Base-by-base conservation (phyloP, 2,888 invertebrate species). In the Caenorhabditis sp. region DNA sequence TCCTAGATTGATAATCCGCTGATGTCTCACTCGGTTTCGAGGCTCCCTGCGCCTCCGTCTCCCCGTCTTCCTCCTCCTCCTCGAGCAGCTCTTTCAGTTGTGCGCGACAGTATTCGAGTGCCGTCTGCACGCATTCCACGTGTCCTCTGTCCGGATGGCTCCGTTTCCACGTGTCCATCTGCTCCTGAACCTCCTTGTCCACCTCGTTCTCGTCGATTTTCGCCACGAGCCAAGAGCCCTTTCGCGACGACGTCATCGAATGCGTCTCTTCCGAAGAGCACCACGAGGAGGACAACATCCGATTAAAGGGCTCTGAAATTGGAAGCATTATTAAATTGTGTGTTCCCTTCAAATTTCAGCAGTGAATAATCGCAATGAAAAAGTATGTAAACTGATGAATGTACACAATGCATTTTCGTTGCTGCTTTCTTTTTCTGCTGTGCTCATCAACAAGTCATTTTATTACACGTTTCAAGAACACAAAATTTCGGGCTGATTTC, bases 21-120 rank as follows among this genome's bases (percentile, higher is more conserved):
- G n/a, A n/a, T 13, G 35, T 50, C 72, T 52, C 30, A 74, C 74
- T 66, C 4, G 74, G 66, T 20, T 35, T 59, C 5, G 20, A 27
- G 6, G 24, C 24, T 15, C n/a, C 15, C 15, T 26, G 13, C 37
- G 4, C 45, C 50, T 26, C 20, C 15, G 15, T 27, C 22, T 22
- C 22, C 17, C 32, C 32, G 8, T 1, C 17, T 17, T 39, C 20
- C 22, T 30, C 35, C n/a, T 63, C 76, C 27, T 66, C 71, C 2
- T 45, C 32, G 32, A 81, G 52, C 32, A 74, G 50, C 24, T 81
- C 75, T 32, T 75, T 77, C 46, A 81, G 59, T 52, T 78, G 61
- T 9, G 17, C 52, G 32, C 73, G 62, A 61, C 81, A 81, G 52
- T 73, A 70, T 1, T 74, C 68, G 5, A 79, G 27, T 5, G 77